Evolutionary conservation across 2,888 invertebrate species (phyloP), one percentile per base, ranked within the genome.

Genomic region (Plebejus melissa): DNA sequence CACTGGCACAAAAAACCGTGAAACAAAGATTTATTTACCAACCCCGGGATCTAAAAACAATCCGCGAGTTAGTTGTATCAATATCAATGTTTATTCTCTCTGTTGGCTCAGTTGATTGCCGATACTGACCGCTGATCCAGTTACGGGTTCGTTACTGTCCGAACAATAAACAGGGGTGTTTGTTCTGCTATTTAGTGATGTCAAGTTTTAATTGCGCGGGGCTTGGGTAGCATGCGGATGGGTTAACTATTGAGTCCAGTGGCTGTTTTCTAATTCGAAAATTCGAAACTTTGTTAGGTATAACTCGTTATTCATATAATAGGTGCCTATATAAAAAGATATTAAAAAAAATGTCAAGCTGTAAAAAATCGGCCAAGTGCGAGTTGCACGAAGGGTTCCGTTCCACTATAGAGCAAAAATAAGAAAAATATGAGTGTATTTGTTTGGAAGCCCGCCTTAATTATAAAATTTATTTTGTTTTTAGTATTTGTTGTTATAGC

Each of bases 111-210:
- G 88, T 90, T 91, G 90, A 91, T 91, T 91, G 90, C 85, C 83
- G 88, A 91, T 91, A 89, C 88, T 90, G 90, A 90, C 90, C 90
- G 85, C 87, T 88, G 84, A 90, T 91, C 90, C 87, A 90, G 90
- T 91, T 90, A 90, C 90, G 38, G 86, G 87, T 90, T 90, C 90
- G 90, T 90, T 90, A 89, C 87, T 89, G 86, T 79, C 83, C 83
- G 87, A 88, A 89, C 88, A 86, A 88, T 87, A 88, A 84, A 86
- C 83, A 85, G 81, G 83, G 80, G 80, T 80, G 80, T 81, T 79
- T 80, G 76, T 78, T 71, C 60, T 75, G 76, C 78, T 78, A 80
- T 82, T 81, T 80, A 75, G 77, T 79, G 77, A 79, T 77, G 76
- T 76, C 76, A 77, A 81, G 77, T 81, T 82, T 80, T 81, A 81